These are phyloP conservation scores for Gymnoscopelus microlampas DNA, from an alignment of 2,797 vertebrate species.

Conservation along the genomic window DNA sequence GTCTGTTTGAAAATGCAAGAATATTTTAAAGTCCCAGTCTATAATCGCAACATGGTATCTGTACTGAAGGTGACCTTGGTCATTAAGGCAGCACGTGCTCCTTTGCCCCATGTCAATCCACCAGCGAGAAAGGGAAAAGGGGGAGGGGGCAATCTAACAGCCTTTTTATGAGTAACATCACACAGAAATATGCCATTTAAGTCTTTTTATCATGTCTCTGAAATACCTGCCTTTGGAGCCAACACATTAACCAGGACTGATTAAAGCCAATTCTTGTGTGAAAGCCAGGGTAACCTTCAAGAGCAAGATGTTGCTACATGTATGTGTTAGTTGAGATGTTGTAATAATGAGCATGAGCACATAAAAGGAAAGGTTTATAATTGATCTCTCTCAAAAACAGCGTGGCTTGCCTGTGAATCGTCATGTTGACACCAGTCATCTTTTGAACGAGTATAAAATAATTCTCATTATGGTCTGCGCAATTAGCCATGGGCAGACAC, in stretches of 20 bases:
- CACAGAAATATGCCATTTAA: conserved; percentile 56
- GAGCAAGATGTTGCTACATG: conserved; percentile 14
- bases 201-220: conserved; percentile 55
- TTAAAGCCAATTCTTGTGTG: conserved; percentile 6
- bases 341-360: conserved; percentile 10
- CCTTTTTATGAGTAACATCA: conserved; percentile 54
- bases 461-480: too few relatives aligned
- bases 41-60: neutral
- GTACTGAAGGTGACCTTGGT: conserved; percentile 40
- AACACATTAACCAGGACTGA: conserved; percentile 29
- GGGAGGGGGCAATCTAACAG: conserved; percentile 45
- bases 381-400: too few relatives aligned
- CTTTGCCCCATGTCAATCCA: conserved; percentile 40
- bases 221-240: conserved; percentile 33
- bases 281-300: conserved; percentile 23
- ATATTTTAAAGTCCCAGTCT: neutral
- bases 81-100: conserved; percentile 60
- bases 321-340: conserved; percentile 13
- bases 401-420: too few relatives aligned
- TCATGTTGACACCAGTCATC: too few relatives aligned
- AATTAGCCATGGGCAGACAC: too few relatives aligned
- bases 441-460: too few relatives aligned
- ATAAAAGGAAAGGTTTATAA: conserved; percentile 14
- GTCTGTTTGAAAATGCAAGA: too few relatives aligned
- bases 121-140: conserved; percentile 27